Evolutionary conservation across 2,797 vertebrate species (phyloP), one percentile per base, ranked within the genome.

Genomic region (Melanotaenia nigrans): DNA sequence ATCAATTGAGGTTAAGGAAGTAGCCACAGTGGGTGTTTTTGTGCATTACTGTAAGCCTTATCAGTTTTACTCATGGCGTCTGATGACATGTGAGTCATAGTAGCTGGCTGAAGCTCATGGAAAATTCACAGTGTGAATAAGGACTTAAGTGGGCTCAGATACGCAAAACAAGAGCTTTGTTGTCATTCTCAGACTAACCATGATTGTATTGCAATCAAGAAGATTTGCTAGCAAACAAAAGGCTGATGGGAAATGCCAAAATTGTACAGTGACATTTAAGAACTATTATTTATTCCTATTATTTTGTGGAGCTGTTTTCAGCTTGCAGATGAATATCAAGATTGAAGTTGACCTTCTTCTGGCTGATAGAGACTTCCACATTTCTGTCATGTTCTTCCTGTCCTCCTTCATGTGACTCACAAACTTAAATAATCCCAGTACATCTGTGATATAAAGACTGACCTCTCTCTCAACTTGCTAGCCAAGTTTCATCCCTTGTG

Each of bases 31-130:
- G 62, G 73, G 51, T 49, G 38, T 61, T 57, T 60, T 35, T 13
- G 49, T 63, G 36, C 51, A 74, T 28, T 38, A 75, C 61, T 61
- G 75, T 61, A 62, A 14, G 64, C 65, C 82, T 85, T 85, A 89
- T 87, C 79, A 35, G 68, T 82, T 86, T 86, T 86, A 79, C 79
- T 70, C 82, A 58, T 74, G 73, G 73, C 81, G 78, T 84, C 87
- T 86, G 81, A 82, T 86, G 85, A 84, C 84, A 79, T 82, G 71
- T 75, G 82, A 85, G 81, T 86, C 85, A 83, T 77, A 56, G 84
- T 57, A 32, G 85, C 68, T 80, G 82, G 82, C 67, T 12, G 18
- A 54, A 61, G 64, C 79, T 85, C 65, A 83, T 85, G 89, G 86
- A 91, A 90, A 87, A 90, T 85, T 87, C 76, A 79, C 47, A 2